A percentile compares a stretch with the other conserved stretches of the same genome.
Conservation (phyloP, 2,888 invertebrate genomes). For the Andrena praecox region DNA sequence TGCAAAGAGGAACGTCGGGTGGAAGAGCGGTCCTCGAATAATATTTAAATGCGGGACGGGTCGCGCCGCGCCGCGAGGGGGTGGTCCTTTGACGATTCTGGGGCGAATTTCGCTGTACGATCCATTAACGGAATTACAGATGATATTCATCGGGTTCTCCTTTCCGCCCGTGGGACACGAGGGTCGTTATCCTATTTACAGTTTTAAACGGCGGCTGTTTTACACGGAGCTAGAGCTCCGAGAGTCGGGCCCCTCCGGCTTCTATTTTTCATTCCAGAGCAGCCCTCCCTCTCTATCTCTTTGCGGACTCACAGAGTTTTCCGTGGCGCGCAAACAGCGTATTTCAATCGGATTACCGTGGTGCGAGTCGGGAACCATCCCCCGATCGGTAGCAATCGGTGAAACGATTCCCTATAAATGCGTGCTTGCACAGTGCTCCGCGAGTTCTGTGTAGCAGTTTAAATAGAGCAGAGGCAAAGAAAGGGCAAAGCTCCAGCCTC, state of each 20-base stretch:
- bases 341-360: too few relatives aligned
- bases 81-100: slow-evolving; percentile 39
- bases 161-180: slow-evolving; percentile 12
- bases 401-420: too few relatives aligned
- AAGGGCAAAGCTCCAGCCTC: too few relatives aligned
- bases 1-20: slow-evolving; percentile 10
- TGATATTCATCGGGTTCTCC: slow-evolving; percentile 37
- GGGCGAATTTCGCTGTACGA: slow-evolving; percentile 47
- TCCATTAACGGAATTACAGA: slow-evolving; percentile 50
- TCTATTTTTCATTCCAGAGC: too few relatives aligned
- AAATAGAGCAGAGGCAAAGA: too few relatives aligned
- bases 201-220: slow-evolving; percentile 28
- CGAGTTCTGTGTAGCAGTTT: too few relatives aligned
- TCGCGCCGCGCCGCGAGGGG: not conserved
- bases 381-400: too few relatives aligned
- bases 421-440: too few relatives aligned
- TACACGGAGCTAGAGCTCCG: slow-evolving; percentile 9
- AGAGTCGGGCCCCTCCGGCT: not conserved
- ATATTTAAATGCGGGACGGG: slow-evolving; percentile 36
- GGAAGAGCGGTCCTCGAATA: slow-evolving; percentile 9
- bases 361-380: too few relatives aligned
- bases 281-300: too few relatives aligned
- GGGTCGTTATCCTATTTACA: slow-evolving; percentile 33
- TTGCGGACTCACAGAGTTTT: too few relatives aligned
- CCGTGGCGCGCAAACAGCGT: too few relatives aligned